Evolutionary conservation across 2,888 invertebrate species (phyloP).

Genomic region (Eudemis profundana): DNA sequence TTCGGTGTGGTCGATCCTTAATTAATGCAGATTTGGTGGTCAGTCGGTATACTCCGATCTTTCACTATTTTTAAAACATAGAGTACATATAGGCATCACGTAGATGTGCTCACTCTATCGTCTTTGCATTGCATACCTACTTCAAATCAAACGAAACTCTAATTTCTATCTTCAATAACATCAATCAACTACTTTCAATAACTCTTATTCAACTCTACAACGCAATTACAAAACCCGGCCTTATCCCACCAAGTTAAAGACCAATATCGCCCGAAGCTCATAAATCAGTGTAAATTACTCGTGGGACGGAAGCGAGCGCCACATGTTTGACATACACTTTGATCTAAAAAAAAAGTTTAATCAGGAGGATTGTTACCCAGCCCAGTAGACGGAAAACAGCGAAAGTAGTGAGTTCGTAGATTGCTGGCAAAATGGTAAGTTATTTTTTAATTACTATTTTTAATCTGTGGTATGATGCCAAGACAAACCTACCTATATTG

Average conservation of each 20-base stretch:
- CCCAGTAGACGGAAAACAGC: constrained; percentile 18
- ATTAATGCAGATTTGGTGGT: too few relatives aligned
- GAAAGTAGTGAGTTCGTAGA: constrained; percentile 24
- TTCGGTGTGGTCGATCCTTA: too few relatives aligned
- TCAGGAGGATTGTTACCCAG: constrained; percentile 21
- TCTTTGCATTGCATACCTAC: too few relatives aligned
- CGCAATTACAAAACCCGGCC: neutral
- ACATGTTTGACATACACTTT: constrained; percentile 23
- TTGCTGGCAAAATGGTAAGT: constrained; percentile 30
- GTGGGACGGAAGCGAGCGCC: constrained; percentile 20
- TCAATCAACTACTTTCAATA: neutral
- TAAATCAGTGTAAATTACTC: constrained; percentile 20
- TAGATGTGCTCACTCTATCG: too few relatives aligned
- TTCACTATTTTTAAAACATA: too few relatives aligned
- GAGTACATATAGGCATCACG: too few relatives aligned
- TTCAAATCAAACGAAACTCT: neutral
- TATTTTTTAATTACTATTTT: neutral
- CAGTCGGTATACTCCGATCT: too few relatives aligned
- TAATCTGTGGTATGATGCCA: neutral
- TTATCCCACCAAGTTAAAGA: neutral
- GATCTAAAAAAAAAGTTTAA: constrained; percentile 37
- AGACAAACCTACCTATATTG: too few relatives aligned
- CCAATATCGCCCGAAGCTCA: neutral
- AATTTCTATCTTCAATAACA: neutral
- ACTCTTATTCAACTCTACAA: neutral